Evolutionary conservation across 1,140 invertebrate genomes (phyloP).

Genomic region (Tetragnatha versicolor): DNA sequence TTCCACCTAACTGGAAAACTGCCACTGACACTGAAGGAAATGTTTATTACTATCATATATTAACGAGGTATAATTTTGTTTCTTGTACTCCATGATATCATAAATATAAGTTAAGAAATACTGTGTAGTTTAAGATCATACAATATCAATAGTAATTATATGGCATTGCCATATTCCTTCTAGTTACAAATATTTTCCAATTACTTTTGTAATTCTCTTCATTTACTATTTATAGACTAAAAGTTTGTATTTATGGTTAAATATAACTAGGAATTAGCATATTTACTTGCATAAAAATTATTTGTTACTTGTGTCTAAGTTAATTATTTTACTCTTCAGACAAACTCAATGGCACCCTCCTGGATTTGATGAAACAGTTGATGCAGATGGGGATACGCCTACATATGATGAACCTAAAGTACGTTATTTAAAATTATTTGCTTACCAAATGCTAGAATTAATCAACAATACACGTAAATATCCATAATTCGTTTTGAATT

Average conservation of each 20-base stretch:
- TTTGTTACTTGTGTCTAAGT: background rate
- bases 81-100: background rate
- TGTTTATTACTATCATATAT: conserved; percentile 89
- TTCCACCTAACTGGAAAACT: conserved; percentile 88
- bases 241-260: background rate
- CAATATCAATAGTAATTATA: background rate
- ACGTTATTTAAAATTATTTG: no score
- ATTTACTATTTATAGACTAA: background rate
- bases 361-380: background rate
- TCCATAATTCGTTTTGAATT: no score
- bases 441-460: no score
- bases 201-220: background rate
- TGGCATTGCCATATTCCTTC: background rate
- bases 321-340: conserved; percentile 58
- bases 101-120: no score
- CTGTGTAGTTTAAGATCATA: background rate
- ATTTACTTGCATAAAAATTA: background rate
- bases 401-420: conserved; percentile 52
- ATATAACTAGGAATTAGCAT: background rate
- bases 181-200: background rate
- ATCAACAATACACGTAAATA: no score
- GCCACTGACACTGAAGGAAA: conserved; percentile 80
- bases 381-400: conserved; percentile 24
- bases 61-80: conserved; percentile 68
- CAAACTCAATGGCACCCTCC: conserved; percentile 90